These are phyloP conservation scores for Cyclura pinguis DNA, from an alignment of 2,797 vertebrate species.

Conservation along the genomic window DNA sequence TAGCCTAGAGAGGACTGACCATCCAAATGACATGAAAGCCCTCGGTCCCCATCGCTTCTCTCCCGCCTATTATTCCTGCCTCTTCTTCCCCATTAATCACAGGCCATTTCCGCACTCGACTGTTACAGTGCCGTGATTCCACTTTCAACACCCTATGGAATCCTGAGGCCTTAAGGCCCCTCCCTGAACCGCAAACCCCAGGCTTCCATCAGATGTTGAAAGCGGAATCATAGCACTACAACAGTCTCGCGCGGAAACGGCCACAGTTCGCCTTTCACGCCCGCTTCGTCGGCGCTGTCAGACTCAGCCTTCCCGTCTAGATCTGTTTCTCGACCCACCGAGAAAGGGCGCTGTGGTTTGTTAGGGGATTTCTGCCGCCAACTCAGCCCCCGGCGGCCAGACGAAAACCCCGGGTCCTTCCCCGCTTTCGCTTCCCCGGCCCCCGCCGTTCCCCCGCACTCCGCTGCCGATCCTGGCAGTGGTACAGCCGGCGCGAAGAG, in stretches of 20 bases:
- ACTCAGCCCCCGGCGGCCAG: neutral
- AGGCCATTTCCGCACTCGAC: too few species aligned
- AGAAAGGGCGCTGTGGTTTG: neutral
- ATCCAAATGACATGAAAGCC: neutral
- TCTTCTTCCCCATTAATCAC: neutral
- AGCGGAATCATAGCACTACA: too few species aligned
- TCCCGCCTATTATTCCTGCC: too few species aligned
- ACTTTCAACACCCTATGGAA: too few species aligned
- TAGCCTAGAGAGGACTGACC: too few species aligned
- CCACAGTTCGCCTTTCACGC: neutral
- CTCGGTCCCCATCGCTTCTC: neutral
- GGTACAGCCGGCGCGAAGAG: neutral
- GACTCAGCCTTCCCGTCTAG: neutral
- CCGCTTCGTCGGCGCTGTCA: neutral
- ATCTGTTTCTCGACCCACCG: neutral
- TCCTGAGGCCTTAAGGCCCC: too few species aligned
- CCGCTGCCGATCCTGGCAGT: neutral
- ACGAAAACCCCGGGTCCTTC: neutral
- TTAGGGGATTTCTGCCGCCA: constrained; percentile 6
- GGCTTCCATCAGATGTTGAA: too few species aligned
- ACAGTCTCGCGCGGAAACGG: too few species aligned
- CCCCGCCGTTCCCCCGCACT: neutral
- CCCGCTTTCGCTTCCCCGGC: neutral
- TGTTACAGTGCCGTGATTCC: too few species aligned
- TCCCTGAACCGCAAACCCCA: too few species aligned